A percentile compares a stretch with the other conserved stretches of the same genome.
These are phyloP conservation scores for Palloptera scutellata DNA, from an alignment of 2,888 invertebrate genomes.

Conservation along the genomic window DNA sequence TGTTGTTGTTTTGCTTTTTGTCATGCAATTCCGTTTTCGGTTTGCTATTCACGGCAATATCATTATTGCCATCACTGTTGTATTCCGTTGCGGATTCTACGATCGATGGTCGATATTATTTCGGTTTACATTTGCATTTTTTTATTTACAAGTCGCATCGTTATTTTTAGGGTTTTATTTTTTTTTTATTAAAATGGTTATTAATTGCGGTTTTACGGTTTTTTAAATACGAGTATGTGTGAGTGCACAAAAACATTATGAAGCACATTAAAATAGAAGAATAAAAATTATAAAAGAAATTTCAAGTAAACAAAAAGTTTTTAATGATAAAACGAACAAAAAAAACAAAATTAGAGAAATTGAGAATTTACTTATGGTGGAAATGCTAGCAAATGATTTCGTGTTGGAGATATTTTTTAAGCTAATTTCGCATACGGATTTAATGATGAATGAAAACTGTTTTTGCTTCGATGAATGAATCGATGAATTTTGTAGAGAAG, in stretches of 20 bases:
- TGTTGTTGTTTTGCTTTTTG: constrained; percentile 48
- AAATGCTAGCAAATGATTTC: no score
- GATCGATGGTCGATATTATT: constrained; percentile 1
- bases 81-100: constrained; percentile 38
- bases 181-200: constrained; percentile 37
- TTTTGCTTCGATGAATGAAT: background rate
- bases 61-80: constrained; percentile 35
- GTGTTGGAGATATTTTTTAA: no score
- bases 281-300: constrained; percentile 36
- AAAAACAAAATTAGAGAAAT: background rate
- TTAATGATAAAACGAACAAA: constrained; percentile 7
- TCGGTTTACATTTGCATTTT: constrained; percentile 15
- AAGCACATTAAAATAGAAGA: constrained; percentile 37
- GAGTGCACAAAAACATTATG: constrained; percentile 44
- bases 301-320: constrained; percentile 29
- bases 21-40: constrained; percentile 16
- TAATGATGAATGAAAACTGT: background rate
- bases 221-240: constrained; percentile 36
- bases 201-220: constrained; percentile 31
- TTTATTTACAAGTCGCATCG: constrained; percentile 23
- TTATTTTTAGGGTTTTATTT: constrained; percentile 32
- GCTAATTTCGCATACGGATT: background rate
- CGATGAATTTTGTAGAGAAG: background rate
- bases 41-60: constrained; percentile 34
- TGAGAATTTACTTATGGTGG: background rate